These are phyloP conservation scores for Rhadinocentrus ornatus DNA, from an alignment of 2,797 vertebrate species.

Conservation along the genomic window DNA sequence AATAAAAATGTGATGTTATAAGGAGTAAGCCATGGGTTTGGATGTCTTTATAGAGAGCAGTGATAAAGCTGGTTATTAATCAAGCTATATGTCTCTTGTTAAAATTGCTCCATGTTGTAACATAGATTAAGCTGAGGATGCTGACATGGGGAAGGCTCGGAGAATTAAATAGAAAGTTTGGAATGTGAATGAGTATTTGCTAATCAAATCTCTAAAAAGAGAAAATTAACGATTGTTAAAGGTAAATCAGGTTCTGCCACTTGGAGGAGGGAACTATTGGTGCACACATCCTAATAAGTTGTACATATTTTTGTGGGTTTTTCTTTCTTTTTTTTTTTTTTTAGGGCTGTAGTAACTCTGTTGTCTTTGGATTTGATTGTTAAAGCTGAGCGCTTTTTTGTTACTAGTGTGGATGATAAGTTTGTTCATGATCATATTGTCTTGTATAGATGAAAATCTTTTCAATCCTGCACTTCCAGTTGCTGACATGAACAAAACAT, in stretches of 20 bases:
- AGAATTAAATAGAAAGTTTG: slow-evolving; percentile 8
- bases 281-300: slow-evolving; percentile 51
- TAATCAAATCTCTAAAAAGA: slow-evolving; percentile 41
- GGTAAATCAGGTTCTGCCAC: slow-evolving; percentile 40
- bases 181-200: slow-evolving; percentile 25
- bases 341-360: slow-evolving; percentile 29
- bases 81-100: slow-evolving; percentile 17
- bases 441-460: slow-evolving; percentile 56
- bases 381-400: slow-evolving; percentile 35
- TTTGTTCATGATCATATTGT: slow-evolving; percentile 52
- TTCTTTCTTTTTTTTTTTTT: slow-evolving; percentile 8
- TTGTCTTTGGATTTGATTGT: slow-evolving; percentile 37
- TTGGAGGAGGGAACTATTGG: slow-evolving; percentile 26
- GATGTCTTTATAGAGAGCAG: slow-evolving; percentile 24
- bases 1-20: slow-evolving; percentile 19
- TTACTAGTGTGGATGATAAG: slow-evolving; percentile 49
- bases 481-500: slow-evolving; percentile 60
- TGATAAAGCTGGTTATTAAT: slow-evolving; percentile 17
- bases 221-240: slow-evolving; percentile 11
- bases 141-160: slow-evolving; percentile 3
- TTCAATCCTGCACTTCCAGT: slow-evolving; percentile 62
- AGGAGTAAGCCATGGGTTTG: slow-evolving; percentile 63
- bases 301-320: slow-evolving; percentile 68
- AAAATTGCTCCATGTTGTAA: slow-evolving; percentile 33
- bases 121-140: slow-evolving; percentile 22